Base-by-base conservation (phyloP, 2,113 vertebrate genomes). In the Megaleporinus macrocephalus region DNA sequence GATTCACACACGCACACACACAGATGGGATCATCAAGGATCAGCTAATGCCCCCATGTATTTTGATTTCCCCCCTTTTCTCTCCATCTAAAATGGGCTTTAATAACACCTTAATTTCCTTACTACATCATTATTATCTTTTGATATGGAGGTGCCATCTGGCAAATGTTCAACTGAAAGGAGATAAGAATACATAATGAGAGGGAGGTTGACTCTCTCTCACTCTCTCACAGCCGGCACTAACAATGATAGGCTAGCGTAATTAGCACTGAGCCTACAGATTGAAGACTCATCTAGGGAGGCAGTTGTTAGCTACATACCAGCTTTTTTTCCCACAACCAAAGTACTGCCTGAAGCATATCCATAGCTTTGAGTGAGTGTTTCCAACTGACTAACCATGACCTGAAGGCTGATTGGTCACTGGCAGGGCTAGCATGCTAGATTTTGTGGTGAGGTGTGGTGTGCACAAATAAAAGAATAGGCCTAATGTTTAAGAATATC, bases 71-170 rank as follows among this genome's bases (percentile, higher is more conserved):
- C 44, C n/a, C 30, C 26, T 69, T 79, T 87, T 85, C 82, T 89
- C 87, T 89, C 86, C 84, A 79, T 85, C 87, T 91, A 90, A 93
- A 94, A 90, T 91, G 89, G 89, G 87, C 88, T 94, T 93, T 93
- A 92, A 93, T 94, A 89, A 94, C 89, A 89, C 91, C 93, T 92
- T 94, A 92, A 94, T 94, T 94, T 93, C 90, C 90, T 92, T 90
- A 91, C 89, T 88, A 94, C 91, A 94, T 92, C 92, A 94, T 94
- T 93, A 93, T 93, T 93, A 94, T 90, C 92, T 90, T 92, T 91
- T 92, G 92, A 95, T 93, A 90, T 88, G 85, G 78, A 87, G 20
- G 87, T 89, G 90, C 92, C 93, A 95, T 95, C 93, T 94, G 93
- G 90, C 90, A 91, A 90, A 94, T 88, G 90, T 89, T 93, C 89